Conservation (phyloP, 2,113 vertebrate genomes). For the Micromys minutus region DNA sequence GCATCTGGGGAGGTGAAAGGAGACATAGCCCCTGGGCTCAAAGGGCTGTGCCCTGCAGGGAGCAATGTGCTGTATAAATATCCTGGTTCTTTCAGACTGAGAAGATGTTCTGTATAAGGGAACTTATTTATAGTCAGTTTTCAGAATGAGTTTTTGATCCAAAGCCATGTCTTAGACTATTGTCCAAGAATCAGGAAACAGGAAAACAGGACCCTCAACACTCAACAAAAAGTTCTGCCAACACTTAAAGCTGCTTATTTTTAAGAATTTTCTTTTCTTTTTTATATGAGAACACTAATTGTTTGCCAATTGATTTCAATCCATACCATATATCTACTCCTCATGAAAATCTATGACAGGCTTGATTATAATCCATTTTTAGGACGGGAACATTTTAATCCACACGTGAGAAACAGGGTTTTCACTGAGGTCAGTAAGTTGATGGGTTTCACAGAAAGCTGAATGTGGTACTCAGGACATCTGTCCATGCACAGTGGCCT, state of each 20-base stretch:
- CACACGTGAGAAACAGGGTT: background rate
- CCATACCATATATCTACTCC: constrained; percentile 12
- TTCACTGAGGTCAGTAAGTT: background rate
- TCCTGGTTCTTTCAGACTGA: background rate
- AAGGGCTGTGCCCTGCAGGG: background rate
- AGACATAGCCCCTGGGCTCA: background rate
- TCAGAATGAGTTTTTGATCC: background rate
- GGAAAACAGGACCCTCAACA: background rate
- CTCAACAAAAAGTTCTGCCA: background rate
- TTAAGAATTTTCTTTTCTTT: background rate
- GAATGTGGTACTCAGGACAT: background rate
- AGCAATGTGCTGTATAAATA: background rate
- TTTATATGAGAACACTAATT: background rate
- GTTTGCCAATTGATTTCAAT: background rate
- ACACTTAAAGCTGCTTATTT: background rate
- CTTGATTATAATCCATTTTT: background rate
- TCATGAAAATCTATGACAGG: background rate
- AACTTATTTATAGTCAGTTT: background rate
- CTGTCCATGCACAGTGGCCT: too few species aligned
- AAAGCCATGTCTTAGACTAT: background rate
- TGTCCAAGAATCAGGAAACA: background rate
- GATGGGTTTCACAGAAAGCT: background rate
- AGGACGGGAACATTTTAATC: background rate
- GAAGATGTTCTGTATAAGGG: background rate
- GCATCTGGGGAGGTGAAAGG: too few species aligned